These are phyloP conservation scores for Heliconius ismenius DNA, from an alignment of 2,888 invertebrate species.

Conservation along the genomic window DNA sequence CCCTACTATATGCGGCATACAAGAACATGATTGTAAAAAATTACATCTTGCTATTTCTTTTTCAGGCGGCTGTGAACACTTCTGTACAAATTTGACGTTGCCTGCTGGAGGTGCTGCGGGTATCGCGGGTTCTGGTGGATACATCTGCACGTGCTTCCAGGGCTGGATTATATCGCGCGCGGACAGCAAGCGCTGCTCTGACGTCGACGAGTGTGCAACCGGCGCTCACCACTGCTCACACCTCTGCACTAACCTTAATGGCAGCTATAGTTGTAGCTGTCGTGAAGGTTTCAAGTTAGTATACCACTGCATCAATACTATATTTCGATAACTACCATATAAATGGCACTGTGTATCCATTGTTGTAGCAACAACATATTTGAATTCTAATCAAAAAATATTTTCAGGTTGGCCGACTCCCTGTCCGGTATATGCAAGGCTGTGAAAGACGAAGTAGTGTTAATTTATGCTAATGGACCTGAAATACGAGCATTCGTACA, in stretches of 20 bases:
- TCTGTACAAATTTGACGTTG: conserved; percentile 90
- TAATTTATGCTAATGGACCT: conserved; percentile 91
- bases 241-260: conserved; percentile 94
- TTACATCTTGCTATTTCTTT: conserved; percentile 7
- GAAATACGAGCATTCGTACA: conserved; percentile 90
- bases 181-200: conserved; percentile 92
- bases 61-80: conserved; percentile 94
- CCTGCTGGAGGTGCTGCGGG: conserved; percentile 44
- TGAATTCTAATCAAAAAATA: neutral
- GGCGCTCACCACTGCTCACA: conserved; percentile 96
- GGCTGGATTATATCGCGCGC: conserved; percentile 91
- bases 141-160: conserved; percentile 93
- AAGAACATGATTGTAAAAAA: too few species aligned
- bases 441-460: conserved; percentile 83
- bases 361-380: neutral
- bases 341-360: neutral
- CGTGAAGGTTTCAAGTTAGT: conserved; percentile 86
- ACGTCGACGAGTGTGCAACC: conserved; percentile 93
- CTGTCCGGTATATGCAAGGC: conserved; percentile 92
- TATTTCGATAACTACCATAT: neutral
- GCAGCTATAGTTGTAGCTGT: conserved; percentile 95
- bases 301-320: neutral
- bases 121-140: conserved; percentile 78
- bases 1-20: too few species aligned
- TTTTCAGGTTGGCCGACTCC: conserved; percentile 84